Evolutionary conservation across 2,113 vertebrate species (phyloP).

Genomic region (Arvicanthis niloticus): DNA sequence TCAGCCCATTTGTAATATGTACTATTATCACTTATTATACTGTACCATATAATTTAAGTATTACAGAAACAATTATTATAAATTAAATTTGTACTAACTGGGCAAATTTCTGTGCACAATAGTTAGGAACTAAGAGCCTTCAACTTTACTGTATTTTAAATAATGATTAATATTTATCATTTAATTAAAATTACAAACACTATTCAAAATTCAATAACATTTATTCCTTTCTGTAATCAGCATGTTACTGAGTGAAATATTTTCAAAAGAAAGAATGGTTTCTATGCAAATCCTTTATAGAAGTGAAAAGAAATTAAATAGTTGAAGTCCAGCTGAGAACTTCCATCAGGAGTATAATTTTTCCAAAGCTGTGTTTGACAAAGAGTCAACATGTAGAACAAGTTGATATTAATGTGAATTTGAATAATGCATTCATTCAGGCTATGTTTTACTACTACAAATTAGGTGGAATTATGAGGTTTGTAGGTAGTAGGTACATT

Average conservation of each 20-base stretch:
- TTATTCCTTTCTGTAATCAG: constrained; percentile 55
- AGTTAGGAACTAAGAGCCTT: neutral
- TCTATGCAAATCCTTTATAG: constrained; percentile 37
- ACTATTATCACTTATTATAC: constrained; percentile 76
- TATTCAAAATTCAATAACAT: constrained; percentile 62
- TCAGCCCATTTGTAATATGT: constrained; percentile 74
- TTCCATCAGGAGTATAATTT: constrained; percentile 63
- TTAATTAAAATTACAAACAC: constrained; percentile 60
- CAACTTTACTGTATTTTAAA: constrained; percentile 65
- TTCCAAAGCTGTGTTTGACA: constrained; percentile 56
- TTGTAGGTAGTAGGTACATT: neutral
- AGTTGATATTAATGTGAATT: constrained; percentile 63
- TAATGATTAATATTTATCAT: constrained; percentile 71
- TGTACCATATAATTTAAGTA: constrained; percentile 81
- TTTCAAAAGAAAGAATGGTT: neutral
- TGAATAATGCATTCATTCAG: constrained; percentile 44
- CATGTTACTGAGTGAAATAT: neutral
- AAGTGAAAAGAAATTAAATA: constrained; percentile 56
- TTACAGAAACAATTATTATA: constrained; percentile 77
- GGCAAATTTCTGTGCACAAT: constrained; percentile 60
- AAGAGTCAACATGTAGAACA: constrained; percentile 45
- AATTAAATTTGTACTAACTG: constrained; percentile 78
- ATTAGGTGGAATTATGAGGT: neutral
- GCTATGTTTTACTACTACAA: constrained; percentile 25
- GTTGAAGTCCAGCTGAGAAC: constrained; percentile 61